Evolutionary conservation across 2,113 vertebrate species (phyloP).

Genomic region (Sigmodon hispidus): DNA sequence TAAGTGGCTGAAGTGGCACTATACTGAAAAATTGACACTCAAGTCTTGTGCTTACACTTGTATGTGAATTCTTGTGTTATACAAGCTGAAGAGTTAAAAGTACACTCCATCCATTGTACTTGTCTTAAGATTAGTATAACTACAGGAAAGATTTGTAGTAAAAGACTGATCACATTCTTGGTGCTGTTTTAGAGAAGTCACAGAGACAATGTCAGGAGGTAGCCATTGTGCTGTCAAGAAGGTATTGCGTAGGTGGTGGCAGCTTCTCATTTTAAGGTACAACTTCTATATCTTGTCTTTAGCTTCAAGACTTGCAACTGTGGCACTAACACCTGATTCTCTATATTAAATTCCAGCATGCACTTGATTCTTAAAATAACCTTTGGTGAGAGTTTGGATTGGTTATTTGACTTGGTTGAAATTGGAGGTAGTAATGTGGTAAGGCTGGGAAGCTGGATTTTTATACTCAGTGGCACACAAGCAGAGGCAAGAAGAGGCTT

Average conservation of each 20-base stretch:
- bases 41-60: neutral
- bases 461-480: neutral
- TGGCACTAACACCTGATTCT: neutral
- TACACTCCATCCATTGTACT: neutral
- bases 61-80: neutral
- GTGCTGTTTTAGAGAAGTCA: neutral
- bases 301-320: neutral
- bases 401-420: neutral
- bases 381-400: neutral
- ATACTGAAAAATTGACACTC: neutral
- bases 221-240: neutral
- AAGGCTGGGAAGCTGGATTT: neutral
- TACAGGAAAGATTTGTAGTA: neutral
- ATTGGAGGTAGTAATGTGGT: neutral
- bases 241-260: neutral
- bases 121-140: neutral
- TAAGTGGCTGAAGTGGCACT: neutral
- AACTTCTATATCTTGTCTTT: neutral
- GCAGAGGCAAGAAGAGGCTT: neutral
- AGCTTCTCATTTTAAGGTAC: neutral
- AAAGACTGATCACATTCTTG: neutral
- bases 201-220: neutral
- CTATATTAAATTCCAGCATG: neutral
- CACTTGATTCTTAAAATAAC: neutral
- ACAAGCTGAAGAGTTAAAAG: slow-evolving; percentile 19